Base-by-base conservation (phyloP, 2,113 vertebrate species). In the Syngnathoides biaculeatus region DNA sequence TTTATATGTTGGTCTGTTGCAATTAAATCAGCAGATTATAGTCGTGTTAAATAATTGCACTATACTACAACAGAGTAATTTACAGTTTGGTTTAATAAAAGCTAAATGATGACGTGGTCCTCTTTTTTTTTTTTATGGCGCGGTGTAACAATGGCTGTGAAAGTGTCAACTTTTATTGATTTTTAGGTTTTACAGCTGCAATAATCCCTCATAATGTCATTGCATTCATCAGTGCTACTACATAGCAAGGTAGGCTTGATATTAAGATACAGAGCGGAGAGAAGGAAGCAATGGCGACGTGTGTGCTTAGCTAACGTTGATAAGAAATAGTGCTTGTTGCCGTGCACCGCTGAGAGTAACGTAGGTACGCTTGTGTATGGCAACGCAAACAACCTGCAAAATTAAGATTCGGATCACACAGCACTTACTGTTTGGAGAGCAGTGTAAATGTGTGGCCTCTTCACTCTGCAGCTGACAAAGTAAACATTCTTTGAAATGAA, bases 1-100 rank as follows among this genome's bases (percentile, higher is more conserved):
- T 76, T 86, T 80, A 71, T 70, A 67, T 10, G 2, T 68, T 38
- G 69, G 13, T 72, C 67, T 73, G 76, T 77, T 81, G 82, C 67
- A 82, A 83, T 82, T 78, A 30, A 64, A 77, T 71, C 62, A 65
- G 64, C 72, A 75, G 79, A 87, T 87, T 78, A 85, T 64, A 77
- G 81, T 83, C 68, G 86, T 63, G 71, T 53, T 67, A 69, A 84
- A 85, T 68, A 82, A 85, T 79, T 73, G 65, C 22, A 67, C 69
- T 81, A 81, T 77, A 40, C 63, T 19, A 22, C 39, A 43, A 62
- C 40, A 14, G 65, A 84, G 69, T 69, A 60, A 76, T 78, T 82
- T 81, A 73, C 60, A 71, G 75, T 82, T 79, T 82, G 69, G 61
- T 68, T 65, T 74, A 62, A 73, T 35, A 67, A 15, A 50, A 12